Base-by-base conservation (phyloP, 2,888 invertebrate species). In the Agrotis exclamationis region DNA sequence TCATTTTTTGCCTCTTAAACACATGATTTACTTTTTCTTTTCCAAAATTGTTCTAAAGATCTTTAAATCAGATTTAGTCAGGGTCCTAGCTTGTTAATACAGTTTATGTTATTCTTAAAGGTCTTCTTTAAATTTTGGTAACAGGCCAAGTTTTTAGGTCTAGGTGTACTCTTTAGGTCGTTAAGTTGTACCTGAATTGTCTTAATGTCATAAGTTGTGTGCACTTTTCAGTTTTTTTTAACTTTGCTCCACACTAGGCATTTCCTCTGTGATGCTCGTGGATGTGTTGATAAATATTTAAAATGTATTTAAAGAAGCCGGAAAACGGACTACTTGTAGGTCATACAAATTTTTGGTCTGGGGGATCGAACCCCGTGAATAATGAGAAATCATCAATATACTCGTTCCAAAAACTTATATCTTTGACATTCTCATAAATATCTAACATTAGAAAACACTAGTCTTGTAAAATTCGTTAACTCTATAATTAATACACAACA, bases 51-150 rank as follows among this genome's bases (percentile, higher is more conserved):
- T 24, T 51, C 24, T 65, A 3, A 60, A 33, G 53, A 66, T 56
- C 18, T 33, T 2, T 1, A 51, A 54, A 64, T 54, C 39, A n/a
- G 44, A 51, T 65, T n/a, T 62, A 22, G 24, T 44, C 39, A 18
- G 16, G 45, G 20, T 56, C 13, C 13, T 18, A 51, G 47, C 9
- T 47, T 44, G 28, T 7, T 59, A 22, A 45, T 45, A 53, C 11
- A 50, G 24, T 51, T 59, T 47, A 47, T 54, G 47, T 58, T n/a
- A 48, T 28, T 44, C 20, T 59, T 20, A 67, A 70, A 56, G 33
- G 18, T 39, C 54, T 68, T 2, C 54, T 73, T 73, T 28, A 65
- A 79, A 65, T 68, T 81, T 24, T 11, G 28, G 39, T 56, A 56
- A 64, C 62, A 44, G 39, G 2, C 20, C 24, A 70, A 71, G 58